Evolutionary conservation across 1,140 invertebrate genomes (phyloP), one percentile per base, ranked within the genome.

Genomic region (Asbolus verrucosus): DNA sequence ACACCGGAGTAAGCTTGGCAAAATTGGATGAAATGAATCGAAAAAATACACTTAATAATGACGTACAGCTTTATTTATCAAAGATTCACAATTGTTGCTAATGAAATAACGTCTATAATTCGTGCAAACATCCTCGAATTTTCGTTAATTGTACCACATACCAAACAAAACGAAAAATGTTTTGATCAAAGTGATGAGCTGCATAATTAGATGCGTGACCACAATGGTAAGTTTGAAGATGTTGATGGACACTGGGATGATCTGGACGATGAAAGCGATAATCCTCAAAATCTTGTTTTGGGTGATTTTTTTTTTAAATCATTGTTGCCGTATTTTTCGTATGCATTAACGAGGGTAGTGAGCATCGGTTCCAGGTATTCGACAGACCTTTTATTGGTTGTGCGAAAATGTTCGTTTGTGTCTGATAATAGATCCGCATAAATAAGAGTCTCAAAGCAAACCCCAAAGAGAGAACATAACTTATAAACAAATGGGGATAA

Each of bases 281-380:
- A 76, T 79, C 62, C 77, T 73, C 21, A 79, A 31, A 62, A 76
- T 50, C 8, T 75, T 65, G 16, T 60, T 70, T 67, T 74, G 43
- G 69, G 61, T 73, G 67, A 73, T 43, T 78, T 79, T 79, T 79
- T 79, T 79, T 78, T 78, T 70, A 68, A 31, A 30, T 76, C 69
- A 18, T 41, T 62, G 62, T 75, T 70, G n/a, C 60, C 54, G 50
- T 74, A 78, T 70, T 74, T 71, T 36, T 76, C 72, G 46, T 78
- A 78, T 33, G 72, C 75, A 15, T 67, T 71, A 1, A 54, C 67
- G 6, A 73, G 38, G 36, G 74, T 70, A n/a, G 69, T 31, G 27
- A 75, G 30, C 21, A 78, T 65, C 0, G 73, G 73, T 41, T 73
- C 72, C 16, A 75, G 38, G 38, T 76, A 76, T 30, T 76, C 75